phyloP scores from a whole-genome alignment of 2,797 vertebrate species.

The Numenius phaeopus region DNA sequence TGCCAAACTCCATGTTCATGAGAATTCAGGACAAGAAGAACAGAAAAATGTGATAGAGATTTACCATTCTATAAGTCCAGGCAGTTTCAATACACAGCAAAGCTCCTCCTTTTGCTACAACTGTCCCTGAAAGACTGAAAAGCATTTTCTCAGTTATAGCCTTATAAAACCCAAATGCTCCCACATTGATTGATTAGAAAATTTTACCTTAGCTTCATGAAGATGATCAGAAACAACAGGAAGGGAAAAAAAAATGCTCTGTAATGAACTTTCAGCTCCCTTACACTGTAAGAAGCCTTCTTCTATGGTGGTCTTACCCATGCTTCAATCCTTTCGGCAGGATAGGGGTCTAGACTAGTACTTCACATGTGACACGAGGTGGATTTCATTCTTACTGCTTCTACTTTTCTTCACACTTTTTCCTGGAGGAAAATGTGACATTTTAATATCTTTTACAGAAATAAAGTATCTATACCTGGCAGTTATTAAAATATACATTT shows the following conservation, averaged over 20 bases:
- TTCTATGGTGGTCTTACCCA: neutral
- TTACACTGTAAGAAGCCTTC: neutral
- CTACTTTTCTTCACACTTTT: neutral
- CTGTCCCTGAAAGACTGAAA: neutral
- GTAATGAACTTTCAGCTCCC: neutral
- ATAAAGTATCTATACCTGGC: neutral
- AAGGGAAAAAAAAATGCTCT: neutral
- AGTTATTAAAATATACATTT: constrained; percentile 58
- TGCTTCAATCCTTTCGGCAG: neutral
- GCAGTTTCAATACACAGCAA: neutral
- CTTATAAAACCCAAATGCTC: neutral
- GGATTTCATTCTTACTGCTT: neutral
- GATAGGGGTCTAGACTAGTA: neutral
- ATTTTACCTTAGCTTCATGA: neutral
- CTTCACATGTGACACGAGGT: neutral
- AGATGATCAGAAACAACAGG: neutral
- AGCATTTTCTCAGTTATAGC: neutral
- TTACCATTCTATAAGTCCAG: neutral
- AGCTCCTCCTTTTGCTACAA: neutral
- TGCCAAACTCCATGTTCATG: neutral
- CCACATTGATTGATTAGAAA: neutral
- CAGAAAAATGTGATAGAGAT: neutral
- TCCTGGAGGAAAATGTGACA: neutral
- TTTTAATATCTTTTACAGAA: constrained; percentile 16
- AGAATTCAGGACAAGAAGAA: neutral